phyloP scores from a whole-genome alignment of 1,140 invertebrate species.

The Reticulitermes speratus region DNA sequence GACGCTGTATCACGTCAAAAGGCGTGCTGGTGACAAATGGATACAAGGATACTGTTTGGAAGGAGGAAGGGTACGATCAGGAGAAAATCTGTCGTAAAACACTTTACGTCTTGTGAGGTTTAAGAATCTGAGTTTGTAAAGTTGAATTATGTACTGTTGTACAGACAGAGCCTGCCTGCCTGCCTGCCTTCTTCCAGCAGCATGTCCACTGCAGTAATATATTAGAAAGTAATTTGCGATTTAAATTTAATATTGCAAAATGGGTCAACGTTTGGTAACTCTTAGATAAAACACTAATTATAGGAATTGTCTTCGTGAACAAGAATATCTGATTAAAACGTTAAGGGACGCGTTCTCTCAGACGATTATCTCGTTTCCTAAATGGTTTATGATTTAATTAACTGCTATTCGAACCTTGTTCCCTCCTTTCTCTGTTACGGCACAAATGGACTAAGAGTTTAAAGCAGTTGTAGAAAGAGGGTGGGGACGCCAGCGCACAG shows the following conservation, averaged over 20 bases:
- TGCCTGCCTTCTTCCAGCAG: no score
- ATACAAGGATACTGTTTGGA: no score
- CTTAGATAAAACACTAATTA: background rate
- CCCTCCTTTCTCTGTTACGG: background rate
- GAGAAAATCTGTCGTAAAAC: no score
- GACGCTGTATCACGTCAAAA: no score
- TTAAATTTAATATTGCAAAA: background rate
- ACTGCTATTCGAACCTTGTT: background rate
- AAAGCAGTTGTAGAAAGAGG: background rate
- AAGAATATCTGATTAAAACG: background rate
- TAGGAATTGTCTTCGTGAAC: background rate
- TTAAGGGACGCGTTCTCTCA: background rate
- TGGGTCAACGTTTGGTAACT: background rate
- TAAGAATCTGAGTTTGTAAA: no score
- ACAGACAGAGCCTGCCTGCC: no score
- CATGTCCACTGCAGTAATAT: no score
- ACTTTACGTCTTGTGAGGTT: no score
- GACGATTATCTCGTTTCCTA: background rate
- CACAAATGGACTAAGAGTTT: background rate
- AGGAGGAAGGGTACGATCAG: no score
- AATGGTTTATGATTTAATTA: constrained; percentile 15
- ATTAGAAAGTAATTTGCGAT: background rate
- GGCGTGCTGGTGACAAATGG: no score
- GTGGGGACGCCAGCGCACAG: background rate
- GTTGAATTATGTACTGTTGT: no score